Percentiles rank a stretch among this genome's conserved stretches.
Evolutionary conservation across 1,140 invertebrate genomes (phyloP).

Genomic region (Marisa cornuarietis): DNA sequence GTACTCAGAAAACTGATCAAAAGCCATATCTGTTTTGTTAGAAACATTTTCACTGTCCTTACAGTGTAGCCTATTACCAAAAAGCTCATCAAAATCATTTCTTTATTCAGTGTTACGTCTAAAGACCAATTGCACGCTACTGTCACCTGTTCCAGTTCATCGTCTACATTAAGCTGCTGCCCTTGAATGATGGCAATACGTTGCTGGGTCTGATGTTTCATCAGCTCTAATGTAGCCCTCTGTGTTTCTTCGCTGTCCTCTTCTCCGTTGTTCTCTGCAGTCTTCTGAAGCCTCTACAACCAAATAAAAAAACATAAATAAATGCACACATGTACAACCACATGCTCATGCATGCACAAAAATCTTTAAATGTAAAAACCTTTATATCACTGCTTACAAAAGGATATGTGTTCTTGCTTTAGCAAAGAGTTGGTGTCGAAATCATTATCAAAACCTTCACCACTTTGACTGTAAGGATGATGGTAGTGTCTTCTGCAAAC

Average conservation of each 20-base stretch:
- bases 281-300: conserved; percentile 44
- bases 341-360: background rate
- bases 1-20: too few relatives aligned
- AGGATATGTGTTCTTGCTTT: background rate
- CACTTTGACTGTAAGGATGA: background rate
- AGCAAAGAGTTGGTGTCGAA: too few relatives aligned
- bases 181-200: conserved; percentile 57
- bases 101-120: too few relatives aligned
- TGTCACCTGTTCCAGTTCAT: conserved; percentile 58
- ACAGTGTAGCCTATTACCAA: too few relatives aligned
- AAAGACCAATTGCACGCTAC: too few relatives aligned
- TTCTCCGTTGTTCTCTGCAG: conserved; percentile 53
- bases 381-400: background rate
- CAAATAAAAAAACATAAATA: conserved; percentile 13
- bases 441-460: too few relatives aligned
- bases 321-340: background rate
- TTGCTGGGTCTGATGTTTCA: conserved; percentile 60
- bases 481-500: too few relatives aligned
- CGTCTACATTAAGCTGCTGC: conserved; percentile 55
- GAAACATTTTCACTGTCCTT: too few relatives aligned
- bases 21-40: too few relatives aligned
- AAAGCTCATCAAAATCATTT: too few relatives aligned
- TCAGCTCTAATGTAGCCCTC: conserved; percentile 44
- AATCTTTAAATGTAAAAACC: background rate
- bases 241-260: conserved; percentile 53